These are phyloP conservation scores for Mormyrus proboscirostris DNA, from an alignment of 2,797 vertebrate genomes.

Conservation along the genomic window DNA sequence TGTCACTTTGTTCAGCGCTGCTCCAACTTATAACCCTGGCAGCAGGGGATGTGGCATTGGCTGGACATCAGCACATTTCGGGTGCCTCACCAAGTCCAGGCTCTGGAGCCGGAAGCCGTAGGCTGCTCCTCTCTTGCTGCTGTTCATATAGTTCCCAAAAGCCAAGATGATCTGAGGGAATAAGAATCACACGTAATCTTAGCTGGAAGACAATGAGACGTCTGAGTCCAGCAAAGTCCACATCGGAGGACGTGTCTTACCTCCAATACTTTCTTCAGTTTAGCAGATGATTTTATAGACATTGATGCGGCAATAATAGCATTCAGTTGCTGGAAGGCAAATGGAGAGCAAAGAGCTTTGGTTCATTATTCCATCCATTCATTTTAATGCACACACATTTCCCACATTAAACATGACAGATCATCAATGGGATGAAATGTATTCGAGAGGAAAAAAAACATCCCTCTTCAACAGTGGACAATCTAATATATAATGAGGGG, in stretches of 20 bases:
- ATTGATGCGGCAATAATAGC: conserved; percentile 87
- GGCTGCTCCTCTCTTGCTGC: conserved; percentile 85
- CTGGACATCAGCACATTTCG: background rate
- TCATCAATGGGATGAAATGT: background rate
- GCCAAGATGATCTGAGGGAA: conserved; percentile 79
- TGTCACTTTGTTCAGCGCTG: background rate
- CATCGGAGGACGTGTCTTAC: conserved; percentile 51
- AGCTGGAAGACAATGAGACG: background rate
- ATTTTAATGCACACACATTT: background rate
- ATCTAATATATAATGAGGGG: background rate
- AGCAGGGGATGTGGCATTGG: background rate
- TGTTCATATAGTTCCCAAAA: conserved; percentile 99
- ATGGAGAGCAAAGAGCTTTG: background rate
- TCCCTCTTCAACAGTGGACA: background rate
- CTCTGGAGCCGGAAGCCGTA: conserved; percentile 92
- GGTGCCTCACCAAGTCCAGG: conserved; percentile 74
- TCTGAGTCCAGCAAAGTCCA: background rate
- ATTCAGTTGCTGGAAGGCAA: conserved; percentile 77
- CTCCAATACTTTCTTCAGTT: conserved; percentile 90
- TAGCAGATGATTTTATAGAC: conserved; percentile 86
- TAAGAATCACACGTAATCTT: background rate
- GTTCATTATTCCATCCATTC: background rate
- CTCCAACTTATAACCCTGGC: background rate
- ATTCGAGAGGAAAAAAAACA: background rate
- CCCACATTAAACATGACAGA: background rate